Percentiles rank a stretch among this genome's conserved stretches.
Conservation (phyloP, 2,888 invertebrate species). For the Diarsia brunnea region DNA sequence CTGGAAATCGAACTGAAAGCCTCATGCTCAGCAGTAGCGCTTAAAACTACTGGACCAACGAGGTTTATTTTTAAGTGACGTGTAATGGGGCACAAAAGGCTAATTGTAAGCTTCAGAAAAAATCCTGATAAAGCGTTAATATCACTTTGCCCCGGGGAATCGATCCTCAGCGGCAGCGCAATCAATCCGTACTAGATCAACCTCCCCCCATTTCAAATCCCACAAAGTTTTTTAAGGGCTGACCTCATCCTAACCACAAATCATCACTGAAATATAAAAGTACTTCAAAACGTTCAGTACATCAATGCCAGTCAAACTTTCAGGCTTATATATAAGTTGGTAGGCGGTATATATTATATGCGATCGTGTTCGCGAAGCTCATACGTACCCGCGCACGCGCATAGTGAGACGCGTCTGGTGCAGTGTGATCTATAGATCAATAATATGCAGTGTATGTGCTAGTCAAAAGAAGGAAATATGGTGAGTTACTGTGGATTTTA, state of each 20-base stretch:
- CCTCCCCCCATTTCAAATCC: slow-evolving; percentile 13
- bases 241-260: slow-evolving; percentile 4
- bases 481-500: slow-evolving; percentile 67
- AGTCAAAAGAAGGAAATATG: slow-evolving; percentile 73
- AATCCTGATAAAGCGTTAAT: neutral
- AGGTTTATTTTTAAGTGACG: neutral
- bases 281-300: slow-evolving; percentile 40
- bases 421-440: slow-evolving; percentile 68
- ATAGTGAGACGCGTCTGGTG: slow-evolving; percentile 72
- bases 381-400: slow-evolving; percentile 73
- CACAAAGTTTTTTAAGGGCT: slow-evolving; percentile 4
- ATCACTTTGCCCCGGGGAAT: neutral
- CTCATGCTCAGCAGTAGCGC: neutral
- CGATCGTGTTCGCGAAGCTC: slow-evolving; percentile 68
- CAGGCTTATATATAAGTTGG: slow-evolving; percentile 62
- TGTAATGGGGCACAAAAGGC: no score
- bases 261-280: slow-evolving; percentile 16
- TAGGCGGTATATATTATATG: slow-evolving; percentile 78
- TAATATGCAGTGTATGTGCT: slow-evolving; percentile 75
- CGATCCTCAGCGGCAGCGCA: neutral
- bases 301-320: slow-evolving; percentile 65
- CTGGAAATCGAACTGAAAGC: neutral
- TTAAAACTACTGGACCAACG: neutral
- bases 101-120: no score
- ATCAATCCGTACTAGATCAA: slow-evolving; percentile 3